A percentile compares a stretch with the other conserved stretches of the same genome.
Evolutionary conservation across 2,113 vertebrate species (phyloP).

Genomic region (Tonatia bakeri): DNA sequence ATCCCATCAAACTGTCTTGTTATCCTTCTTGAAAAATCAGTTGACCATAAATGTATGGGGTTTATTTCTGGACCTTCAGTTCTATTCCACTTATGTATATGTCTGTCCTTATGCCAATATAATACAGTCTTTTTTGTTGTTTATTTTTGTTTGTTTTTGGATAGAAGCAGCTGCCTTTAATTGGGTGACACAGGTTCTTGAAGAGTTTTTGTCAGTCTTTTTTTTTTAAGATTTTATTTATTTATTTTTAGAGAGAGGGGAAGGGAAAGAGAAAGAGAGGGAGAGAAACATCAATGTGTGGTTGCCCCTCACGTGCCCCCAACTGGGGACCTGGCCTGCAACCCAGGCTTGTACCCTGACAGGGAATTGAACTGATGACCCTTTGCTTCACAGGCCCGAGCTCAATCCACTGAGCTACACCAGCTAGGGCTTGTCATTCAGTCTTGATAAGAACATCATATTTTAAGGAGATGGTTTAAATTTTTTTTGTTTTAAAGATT

Average conservation of each 20-base stretch:
- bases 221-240: no score
- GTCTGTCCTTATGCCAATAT: not conserved
- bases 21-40: not conserved
- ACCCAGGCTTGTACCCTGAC: no score
- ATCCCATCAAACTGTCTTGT: not conserved
- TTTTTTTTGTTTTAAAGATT: no score
- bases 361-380: no score
- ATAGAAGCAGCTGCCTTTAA: not conserved
- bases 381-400: no score
- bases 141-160: not conserved
- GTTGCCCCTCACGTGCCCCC: no score
- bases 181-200: no score
- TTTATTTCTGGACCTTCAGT: not conserved
- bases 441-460: not conserved
- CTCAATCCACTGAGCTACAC: no score
- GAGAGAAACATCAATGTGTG: no score
- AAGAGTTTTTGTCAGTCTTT: not conserved
- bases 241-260: no score
- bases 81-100: not conserved
- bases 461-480: conserved; percentile 1
- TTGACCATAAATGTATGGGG: not conserved
- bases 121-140: not conserved
- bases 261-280: no score
- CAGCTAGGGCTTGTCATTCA: not conserved
- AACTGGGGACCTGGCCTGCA: no score